These are phyloP conservation scores for Melopsittacus undulatus DNA, from an alignment of 2,797 vertebrate species.

Conservation along the genomic window DNA sequence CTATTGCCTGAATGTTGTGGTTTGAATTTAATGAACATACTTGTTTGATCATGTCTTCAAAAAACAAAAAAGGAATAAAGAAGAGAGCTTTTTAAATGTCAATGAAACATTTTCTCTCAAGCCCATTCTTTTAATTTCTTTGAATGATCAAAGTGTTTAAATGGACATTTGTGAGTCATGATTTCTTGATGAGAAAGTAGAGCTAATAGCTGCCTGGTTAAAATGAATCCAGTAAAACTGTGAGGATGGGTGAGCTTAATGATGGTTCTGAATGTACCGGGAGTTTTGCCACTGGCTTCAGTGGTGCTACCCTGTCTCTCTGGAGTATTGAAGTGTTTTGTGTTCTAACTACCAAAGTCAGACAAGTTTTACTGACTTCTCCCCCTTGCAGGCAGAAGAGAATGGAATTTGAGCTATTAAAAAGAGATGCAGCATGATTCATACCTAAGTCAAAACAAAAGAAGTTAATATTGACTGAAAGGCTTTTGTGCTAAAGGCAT, in stretches of 20 bases:
- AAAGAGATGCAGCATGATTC: not conserved
- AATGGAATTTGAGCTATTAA: not conserved
- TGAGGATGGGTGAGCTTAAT: not conserved
- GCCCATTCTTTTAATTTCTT: not conserved
- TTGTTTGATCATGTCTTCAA: not conserved
- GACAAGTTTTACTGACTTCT: not conserved
- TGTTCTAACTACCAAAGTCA: not conserved
- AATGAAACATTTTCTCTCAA: not conserved
- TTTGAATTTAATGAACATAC: not conserved
- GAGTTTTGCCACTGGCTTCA: not conserved
- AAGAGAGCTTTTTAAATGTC: not conserved
- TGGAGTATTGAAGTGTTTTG: not conserved
- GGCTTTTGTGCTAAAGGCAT: not conserved
- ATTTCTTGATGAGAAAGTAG: not conserved
- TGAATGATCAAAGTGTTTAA: not conserved
- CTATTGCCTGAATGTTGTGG: not conserved
- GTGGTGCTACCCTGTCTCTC: not conserved
- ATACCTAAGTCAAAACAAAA: not conserved
- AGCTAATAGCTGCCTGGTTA: not conserved
- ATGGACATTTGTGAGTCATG: not conserved
- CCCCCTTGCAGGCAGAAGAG: not conserved
- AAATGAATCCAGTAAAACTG: not conserved
- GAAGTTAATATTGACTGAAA: not conserved
- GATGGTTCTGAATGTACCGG: not conserved
- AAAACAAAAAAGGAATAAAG: not conserved